Percentiles rank a stretch among this genome's conserved stretches.
These are phyloP conservation scores for Notospermus geniculatus DNA, from an alignment of 1,140 invertebrate species.

Conservation along the genomic window DNA sequence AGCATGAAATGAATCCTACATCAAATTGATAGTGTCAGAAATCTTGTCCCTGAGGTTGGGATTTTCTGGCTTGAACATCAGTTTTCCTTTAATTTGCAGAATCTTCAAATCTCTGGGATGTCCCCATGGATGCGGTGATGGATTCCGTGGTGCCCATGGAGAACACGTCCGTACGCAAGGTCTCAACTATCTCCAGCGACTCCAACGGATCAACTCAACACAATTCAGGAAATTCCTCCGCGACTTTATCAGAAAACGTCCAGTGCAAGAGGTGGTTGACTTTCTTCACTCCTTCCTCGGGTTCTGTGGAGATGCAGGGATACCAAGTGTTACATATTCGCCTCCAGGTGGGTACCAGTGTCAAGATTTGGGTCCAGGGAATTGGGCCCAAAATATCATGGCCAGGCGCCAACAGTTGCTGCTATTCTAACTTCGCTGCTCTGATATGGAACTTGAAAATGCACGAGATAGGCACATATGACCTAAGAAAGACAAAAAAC, in stretches of 20 bases:
- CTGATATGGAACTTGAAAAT: no score
- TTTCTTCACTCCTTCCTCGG: slow-evolving; percentile 93
- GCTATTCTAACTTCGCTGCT: no score
- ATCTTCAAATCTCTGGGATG: slow-evolving; percentile 90
- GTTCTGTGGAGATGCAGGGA: slow-evolving; percentile 86
- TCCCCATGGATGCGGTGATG: slow-evolving; percentile 82
- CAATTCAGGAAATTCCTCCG: slow-evolving; percentile 70
- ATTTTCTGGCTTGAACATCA: no score
- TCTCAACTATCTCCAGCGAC: slow-evolving; percentile 74
- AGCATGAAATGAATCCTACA: no score
- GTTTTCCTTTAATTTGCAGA: slow-evolving; percentile 56
- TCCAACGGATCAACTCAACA: slow-evolving; percentile 59
- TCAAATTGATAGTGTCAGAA: no score
- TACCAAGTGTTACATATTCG: slow-evolving; percentile 53
- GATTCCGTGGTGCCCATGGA: slow-evolving; percentile 64
- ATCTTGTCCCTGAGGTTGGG: no score
- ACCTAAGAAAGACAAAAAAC: no score
- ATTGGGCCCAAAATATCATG: no score
- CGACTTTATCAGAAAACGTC: slow-evolving; percentile 72
- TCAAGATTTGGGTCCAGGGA: no score
- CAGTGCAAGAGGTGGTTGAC: slow-evolving; percentile 81
- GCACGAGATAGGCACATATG: no score
- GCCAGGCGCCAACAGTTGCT: no score
- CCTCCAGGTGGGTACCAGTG: slow-evolving; percentile 27
- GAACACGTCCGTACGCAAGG: slow-evolving; percentile 75